phyloP scores from a whole-genome alignment of 2,888 invertebrate genomes.

The Ypsolopha sequella region DNA sequence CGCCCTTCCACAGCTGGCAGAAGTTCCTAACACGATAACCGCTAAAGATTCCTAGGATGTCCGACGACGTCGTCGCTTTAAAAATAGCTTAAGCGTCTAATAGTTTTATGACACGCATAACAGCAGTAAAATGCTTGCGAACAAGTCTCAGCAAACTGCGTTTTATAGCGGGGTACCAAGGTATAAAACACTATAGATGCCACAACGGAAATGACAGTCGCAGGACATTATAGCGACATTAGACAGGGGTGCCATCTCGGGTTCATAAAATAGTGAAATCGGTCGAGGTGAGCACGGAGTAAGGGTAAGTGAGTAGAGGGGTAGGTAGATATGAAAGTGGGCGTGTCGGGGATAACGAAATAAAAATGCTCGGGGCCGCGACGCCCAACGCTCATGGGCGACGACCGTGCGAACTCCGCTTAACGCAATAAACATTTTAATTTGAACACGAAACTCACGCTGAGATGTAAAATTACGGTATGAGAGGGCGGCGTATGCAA shows the following conservation, averaged over 20 bases:
- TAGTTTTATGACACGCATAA: slow-evolving; percentile 70
- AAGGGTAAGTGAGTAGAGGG: slow-evolving; percentile 23
- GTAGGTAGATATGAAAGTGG: slow-evolving; percentile 26
- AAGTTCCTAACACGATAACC: slow-evolving; percentile 23
- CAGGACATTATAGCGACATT: slow-evolving; percentile 53
- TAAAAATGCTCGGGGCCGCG: slow-evolving; percentile 50
- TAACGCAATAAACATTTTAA: slow-evolving; percentile 71
- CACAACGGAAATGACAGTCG: slow-evolving; percentile 52
- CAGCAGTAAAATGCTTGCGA: slow-evolving; percentile 28
- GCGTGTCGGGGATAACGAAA: slow-evolving; percentile 59
- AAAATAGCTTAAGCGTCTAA: slow-evolving; percentile 67
- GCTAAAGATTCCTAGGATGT: slow-evolving; percentile 37
- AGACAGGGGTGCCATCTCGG: slow-evolving; percentile 52
- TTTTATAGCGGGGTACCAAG: slow-evolving; percentile 28
- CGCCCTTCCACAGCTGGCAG: slow-evolving; percentile 44
- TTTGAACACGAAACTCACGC: slow-evolving; percentile 67
- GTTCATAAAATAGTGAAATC: slow-evolving; percentile 50
- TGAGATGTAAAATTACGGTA: slow-evolving; percentile 60
- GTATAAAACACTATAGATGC: slow-evolving; percentile 19
- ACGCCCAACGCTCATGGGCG: slow-evolving; percentile 26
- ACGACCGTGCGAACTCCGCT: slow-evolving; percentile 62
- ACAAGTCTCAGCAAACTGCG: slow-evolving; percentile 20
- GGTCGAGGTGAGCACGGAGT: slow-evolving; percentile 27
- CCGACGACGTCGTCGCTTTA: slow-evolving; percentile 46
- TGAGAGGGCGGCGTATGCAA: slow-evolving; percentile 45